These are phyloP conservation scores for Bovichtus diacanthus DNA, from an alignment of 2,797 vertebrate genomes.

Conservation along the genomic window DNA sequence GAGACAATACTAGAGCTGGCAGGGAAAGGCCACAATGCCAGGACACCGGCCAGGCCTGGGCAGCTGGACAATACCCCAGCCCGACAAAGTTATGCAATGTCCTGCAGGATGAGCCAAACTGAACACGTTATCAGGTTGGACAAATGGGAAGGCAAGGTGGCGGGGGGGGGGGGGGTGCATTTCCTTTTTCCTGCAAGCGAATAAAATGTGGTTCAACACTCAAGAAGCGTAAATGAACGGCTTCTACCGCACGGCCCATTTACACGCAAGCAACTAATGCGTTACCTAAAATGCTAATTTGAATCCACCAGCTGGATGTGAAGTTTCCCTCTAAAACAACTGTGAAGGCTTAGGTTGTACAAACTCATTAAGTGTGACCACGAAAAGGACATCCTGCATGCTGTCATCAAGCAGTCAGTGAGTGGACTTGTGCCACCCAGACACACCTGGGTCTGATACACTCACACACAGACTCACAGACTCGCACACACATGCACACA, in stretches of 20 bases:
- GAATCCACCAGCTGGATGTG: neutral
- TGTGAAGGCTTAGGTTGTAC: conserved; percentile 6
- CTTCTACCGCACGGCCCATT: neutral
- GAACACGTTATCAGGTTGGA: conserved; percentile 13
- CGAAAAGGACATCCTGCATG: conserved; percentile 4
- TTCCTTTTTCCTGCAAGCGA: neutral
- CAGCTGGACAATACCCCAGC: conserved; percentile 70
- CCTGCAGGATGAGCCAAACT: conserved; percentile 35
- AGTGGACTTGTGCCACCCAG: neutral
- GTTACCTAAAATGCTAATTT: neutral
- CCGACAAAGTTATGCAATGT: conserved; percentile 53
- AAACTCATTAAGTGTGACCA: conserved; percentile 1
- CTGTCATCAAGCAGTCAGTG: neutral
- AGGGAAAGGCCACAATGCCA: conserved; percentile 68
- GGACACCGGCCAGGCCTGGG: conserved; percentile 50
- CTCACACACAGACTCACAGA: neutral
- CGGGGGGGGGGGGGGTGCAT: too few species aligned
- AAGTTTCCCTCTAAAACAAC: neutral
- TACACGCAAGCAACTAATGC: neutral
- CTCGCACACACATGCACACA: neutral
- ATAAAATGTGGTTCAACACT: conserved; percentile 12
- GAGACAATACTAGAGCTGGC: conserved; percentile 52
- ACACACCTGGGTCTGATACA: conserved; percentile 1
- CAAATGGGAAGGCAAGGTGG: conserved; percentile 12
- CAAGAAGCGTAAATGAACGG: neutral